These are phyloP conservation scores for Diglossa brunneiventris DNA, from an alignment of 2,113 vertebrate species.

Conservation along the genomic window DNA sequence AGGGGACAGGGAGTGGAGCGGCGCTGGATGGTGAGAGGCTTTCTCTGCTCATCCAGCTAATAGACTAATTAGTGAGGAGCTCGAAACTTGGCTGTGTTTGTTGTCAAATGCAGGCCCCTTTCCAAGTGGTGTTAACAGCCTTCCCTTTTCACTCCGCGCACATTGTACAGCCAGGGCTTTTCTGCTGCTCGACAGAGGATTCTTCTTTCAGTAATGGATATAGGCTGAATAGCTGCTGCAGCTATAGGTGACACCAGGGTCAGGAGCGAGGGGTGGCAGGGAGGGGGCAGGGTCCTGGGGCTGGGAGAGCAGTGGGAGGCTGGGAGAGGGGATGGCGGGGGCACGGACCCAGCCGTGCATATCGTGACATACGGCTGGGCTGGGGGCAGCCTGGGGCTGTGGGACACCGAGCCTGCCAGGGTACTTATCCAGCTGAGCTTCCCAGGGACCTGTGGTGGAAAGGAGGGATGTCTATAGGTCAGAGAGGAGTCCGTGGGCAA, in stretches of 20 bases:
- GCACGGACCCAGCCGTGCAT: neutral
- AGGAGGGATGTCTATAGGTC: neutral
- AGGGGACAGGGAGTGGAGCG: neutral
- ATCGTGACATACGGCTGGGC: accelerated
- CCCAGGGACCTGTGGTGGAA: neutral
- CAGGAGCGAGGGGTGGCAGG: neutral
- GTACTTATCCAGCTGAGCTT: neutral
- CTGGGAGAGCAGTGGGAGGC: neutral
- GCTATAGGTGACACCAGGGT: slow-evolving; percentile 27
- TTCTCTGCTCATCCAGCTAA: slow-evolving; percentile 45
- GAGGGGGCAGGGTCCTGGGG: neutral
- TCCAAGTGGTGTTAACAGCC: slow-evolving; percentile 54
- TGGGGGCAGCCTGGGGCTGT: neutral
- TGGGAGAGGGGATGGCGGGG: neutral
- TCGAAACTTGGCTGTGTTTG: slow-evolving; percentile 41
- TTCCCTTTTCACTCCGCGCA: slow-evolving; percentile 2
- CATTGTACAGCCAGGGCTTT: slow-evolving; percentile 40
- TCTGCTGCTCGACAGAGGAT: neutral
- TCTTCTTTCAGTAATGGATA: slow-evolving; percentile 39
- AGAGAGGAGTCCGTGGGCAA: neutral
- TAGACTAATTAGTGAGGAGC: slow-evolving; percentile 50
- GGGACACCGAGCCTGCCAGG: neutral
- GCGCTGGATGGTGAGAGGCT: neutral
- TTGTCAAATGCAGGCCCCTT: slow-evolving; percentile 52
- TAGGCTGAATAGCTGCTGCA: slow-evolving; percentile 27